Evolutionary conservation across 2,113 vertebrate genomes (phyloP), one percentile per base, ranked within the genome.

Genomic region (Abramis brama): DNA sequence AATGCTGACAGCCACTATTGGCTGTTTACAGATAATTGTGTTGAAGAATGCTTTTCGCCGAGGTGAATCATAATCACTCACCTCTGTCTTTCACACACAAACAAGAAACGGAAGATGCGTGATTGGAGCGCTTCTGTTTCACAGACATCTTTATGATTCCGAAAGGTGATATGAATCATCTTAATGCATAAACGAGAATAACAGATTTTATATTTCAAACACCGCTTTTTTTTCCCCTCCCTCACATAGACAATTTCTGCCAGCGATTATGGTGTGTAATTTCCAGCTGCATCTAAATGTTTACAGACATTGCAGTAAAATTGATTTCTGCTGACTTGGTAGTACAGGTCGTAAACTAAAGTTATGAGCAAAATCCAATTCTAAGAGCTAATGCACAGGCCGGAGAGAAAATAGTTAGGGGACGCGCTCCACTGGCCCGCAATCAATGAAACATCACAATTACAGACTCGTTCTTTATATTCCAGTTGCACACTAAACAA

Each of bases 341-440:
- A 60, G 39, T 79, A 68, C 71, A 83, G 80, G 66, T 47, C 70
- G 45, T 86, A 83, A 88, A 79, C 47, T 79, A 66, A 86, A 59
- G 64, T 85, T 88, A 78, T 83, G 64, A 79, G 71, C 64, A 39
- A 45, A 83, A 88, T 86, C 74, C 74, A 86, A 86, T 74, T 60
- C 43, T 50, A 33, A 45, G 60, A 83, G 64, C 59, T 83, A 71
- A 86, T 73, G 79, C 23, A 62, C 39, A 25, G 74, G 43, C 30
- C 83, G 30, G 30, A 39, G 33, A 50, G 74, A 85, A 76, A 73
- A 82, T 59, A 2, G 36, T 75, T 62, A 30, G 33, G 70, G 27
- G 59, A 15, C 27, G 21, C n/a, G 78, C 83, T 66, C 79, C 75
- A n/a, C 15, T 79, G 64, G 52, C 36, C 39, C 59, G 17, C 52